Evolutionary conservation across 2,888 invertebrate species (phyloP).

Genomic region (Drosophila ustulata): DNA sequence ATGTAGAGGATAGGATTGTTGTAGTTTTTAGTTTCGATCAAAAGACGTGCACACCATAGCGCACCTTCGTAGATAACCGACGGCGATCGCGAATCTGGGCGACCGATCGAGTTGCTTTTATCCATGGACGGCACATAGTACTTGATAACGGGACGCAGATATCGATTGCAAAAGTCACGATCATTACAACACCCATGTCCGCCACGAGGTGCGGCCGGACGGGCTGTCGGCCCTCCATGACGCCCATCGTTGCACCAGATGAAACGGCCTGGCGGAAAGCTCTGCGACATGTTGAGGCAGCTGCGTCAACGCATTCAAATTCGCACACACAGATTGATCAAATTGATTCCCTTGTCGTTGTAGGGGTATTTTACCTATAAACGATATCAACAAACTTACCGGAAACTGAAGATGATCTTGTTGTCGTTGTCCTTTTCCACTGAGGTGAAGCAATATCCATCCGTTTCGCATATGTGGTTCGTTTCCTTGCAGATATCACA

Average conservation of each 20-base stretch:
- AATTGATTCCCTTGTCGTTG: conserved; percentile 8
- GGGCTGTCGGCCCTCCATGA: conserved; percentile 83
- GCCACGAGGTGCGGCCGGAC: conserved; percentile 81
- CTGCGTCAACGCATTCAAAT: conserved; percentile 58
- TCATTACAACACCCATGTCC: conserved; percentile 84
- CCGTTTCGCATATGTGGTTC: conserved; percentile 94
- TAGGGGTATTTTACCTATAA: neutral
- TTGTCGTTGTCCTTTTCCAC: conserved; percentile 85
- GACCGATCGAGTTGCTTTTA: conserved; percentile 20
- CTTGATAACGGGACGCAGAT: conserved; percentile 85
- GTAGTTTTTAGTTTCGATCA: neutral
- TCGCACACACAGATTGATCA: conserved; percentile 32
- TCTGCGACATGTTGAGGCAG: conserved; percentile 83
- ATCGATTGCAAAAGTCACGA: conserved; percentile 84
- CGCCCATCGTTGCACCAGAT: conserved; percentile 85
- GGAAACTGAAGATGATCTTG: conserved; percentile 88
- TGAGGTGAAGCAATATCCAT: conserved; percentile 95
- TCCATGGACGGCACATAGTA: conserved; percentile 65
- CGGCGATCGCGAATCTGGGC: conserved; percentile 20
- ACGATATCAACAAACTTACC: conserved; percentile 87
- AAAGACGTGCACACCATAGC: conserved; percentile 68
- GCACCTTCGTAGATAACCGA: conserved; percentile 75
- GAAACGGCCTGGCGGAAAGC: conserved; percentile 84
- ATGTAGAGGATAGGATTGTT: conserved; percentile 4
- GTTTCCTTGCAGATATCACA: conserved; percentile 91